phyloP scores from a whole-genome alignment of 2,888 invertebrate species.

The Automeris io region DNA sequence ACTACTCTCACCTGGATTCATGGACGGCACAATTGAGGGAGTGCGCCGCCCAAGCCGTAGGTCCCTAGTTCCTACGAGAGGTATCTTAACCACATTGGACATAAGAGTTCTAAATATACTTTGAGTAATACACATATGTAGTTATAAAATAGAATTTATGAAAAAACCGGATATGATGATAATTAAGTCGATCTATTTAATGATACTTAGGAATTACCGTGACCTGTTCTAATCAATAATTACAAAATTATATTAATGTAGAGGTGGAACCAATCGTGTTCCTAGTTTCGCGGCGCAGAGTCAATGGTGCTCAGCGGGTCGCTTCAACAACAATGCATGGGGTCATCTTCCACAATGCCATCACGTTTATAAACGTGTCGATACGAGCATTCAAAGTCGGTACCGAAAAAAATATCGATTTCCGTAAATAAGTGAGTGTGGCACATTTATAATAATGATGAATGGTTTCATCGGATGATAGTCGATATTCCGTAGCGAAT shows the following conservation, averaged over 20 bases:
- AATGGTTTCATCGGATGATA: slow-evolving; percentile 65
- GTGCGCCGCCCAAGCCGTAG: no score
- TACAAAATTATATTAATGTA: slow-evolving; percentile 58
- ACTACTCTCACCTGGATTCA: no score
- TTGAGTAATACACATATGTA: slow-evolving; percentile 7
- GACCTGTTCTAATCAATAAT: slow-evolving; percentile 71
- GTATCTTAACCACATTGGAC: no score
- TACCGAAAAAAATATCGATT: slow-evolving; percentile 77
- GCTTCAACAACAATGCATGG: slow-evolving; percentile 45
- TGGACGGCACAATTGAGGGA: no score
- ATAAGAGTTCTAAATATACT: no score
- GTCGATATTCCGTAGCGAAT: slow-evolving; percentile 70
- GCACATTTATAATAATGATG: slow-evolving; percentile 77
- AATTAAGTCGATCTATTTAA: slow-evolving; percentile 53
- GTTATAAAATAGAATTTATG: slow-evolving; percentile 46
- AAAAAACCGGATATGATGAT: slow-evolving; percentile 40
- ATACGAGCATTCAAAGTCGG: slow-evolving; percentile 65
- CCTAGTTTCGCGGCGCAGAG: slow-evolving; percentile 39
- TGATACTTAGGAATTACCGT: slow-evolving; percentile 53
- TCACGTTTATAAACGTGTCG: slow-evolving; percentile 71
- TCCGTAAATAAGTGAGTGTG: slow-evolving; percentile 77
- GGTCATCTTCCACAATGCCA: slow-evolving; percentile 68
- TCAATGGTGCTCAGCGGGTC: slow-evolving; percentile 52
- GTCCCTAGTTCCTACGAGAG: no score
- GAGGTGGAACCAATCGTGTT: slow-evolving; percentile 65